A percentile compares a stretch with the other conserved stretches of the same genome.
These are phyloP conservation scores for Microplitis deprimator DNA, from an alignment of 2,888 invertebrate species.

Conservation along the genomic window DNA sequence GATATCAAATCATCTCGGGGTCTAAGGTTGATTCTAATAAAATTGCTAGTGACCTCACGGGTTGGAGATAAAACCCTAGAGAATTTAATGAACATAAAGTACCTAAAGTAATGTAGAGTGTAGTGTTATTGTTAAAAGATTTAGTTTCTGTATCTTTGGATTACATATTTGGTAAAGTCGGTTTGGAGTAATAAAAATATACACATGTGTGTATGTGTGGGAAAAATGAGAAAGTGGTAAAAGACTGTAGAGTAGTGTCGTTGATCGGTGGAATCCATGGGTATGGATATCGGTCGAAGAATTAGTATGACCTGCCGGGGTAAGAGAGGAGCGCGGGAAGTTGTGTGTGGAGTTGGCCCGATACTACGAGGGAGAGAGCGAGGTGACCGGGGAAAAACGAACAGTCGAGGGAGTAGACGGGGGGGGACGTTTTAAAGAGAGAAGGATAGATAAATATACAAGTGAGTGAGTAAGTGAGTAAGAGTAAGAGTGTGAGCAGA, in stretches of 20 bases:
- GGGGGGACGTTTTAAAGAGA: constrained; percentile 31
- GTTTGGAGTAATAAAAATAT: neutral
- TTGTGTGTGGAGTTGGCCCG: constrained; percentile 37
- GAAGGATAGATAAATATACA: neutral
- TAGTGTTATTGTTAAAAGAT: neutral
- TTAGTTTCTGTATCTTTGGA: neutral
- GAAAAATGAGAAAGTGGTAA: constrained; percentile 6
- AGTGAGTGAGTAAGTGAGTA: constrained; percentile 37
- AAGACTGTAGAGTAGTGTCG: constrained; percentile 28
- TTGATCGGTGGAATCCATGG: constrained; percentile 55
- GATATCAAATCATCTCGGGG: neutral
- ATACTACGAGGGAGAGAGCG: constrained; percentile 25
- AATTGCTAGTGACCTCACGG: neutral
- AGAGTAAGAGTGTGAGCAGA: constrained; percentile 41
- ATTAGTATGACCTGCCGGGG: constrained; percentile 55
- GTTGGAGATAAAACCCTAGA: neutral
- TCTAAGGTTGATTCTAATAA: neutral
- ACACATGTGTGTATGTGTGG: neutral
- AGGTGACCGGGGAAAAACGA: constrained; percentile 29
- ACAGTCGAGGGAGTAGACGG: constrained; percentile 40
- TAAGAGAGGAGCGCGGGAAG: constrained; percentile 34
- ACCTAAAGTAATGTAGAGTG: neutral
- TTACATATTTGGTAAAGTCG: neutral
- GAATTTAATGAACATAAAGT: neutral
- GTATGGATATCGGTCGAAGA: constrained; percentile 54